Percentiles rank a stretch among this genome's conserved stretches.
phyloP scores from a whole-genome alignment of 2,797 vertebrate species.

The Margarornis squamiger region DNA sequence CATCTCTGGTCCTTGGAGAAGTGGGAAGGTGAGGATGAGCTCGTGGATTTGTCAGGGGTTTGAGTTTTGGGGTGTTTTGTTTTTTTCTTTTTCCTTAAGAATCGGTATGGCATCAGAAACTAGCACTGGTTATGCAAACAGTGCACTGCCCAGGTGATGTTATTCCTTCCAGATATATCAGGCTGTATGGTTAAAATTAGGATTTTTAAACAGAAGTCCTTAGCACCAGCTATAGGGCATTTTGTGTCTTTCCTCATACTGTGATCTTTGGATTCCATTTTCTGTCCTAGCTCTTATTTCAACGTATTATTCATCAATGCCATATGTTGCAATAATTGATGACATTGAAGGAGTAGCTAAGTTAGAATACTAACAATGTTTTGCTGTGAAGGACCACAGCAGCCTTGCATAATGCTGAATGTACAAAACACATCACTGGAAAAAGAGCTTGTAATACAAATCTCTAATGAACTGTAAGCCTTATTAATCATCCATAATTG shows the following conservation, averaged over 20 bases:
- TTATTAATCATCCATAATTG: constrained; percentile 45
- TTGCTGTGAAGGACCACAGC: background rate
- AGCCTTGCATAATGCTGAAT: background rate
- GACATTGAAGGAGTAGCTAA: background rate
- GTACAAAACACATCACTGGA: background rate
- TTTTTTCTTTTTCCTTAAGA: background rate
- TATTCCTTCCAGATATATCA: background rate
- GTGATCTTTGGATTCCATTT: background rate
- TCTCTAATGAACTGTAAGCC: background rate
- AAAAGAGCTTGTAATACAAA: constrained; percentile 16
- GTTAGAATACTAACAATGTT: background rate
- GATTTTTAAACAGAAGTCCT: background rate
- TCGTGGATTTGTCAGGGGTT: background rate
- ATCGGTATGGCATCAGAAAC: background rate
- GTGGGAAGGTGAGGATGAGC: background rate
- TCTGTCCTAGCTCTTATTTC: background rate
- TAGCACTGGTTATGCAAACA: background rate
- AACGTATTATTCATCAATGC: background rate
- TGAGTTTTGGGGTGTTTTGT: no score
- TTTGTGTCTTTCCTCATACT: background rate
- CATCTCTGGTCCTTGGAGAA: background rate
- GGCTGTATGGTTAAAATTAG: background rate
- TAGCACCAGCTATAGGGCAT: background rate
- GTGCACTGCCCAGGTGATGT: background rate
- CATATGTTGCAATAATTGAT: background rate